Conservation (phyloP, 1,140 invertebrate genomes). For the Dendroctonus ponderosae region DNA sequence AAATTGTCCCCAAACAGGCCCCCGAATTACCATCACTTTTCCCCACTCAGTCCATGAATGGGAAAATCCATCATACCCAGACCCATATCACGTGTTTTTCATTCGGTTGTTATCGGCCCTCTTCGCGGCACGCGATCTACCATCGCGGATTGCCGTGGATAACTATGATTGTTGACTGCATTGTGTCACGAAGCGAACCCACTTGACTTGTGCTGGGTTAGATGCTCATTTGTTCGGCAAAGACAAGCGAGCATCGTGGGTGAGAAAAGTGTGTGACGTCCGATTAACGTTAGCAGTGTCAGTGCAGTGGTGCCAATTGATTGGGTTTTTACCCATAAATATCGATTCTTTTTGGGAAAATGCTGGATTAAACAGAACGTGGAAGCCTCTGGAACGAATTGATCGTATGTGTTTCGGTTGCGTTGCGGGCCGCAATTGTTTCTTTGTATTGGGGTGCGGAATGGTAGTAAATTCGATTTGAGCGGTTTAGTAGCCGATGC, state of each 20-base stretch:
- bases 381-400: slow-evolving; percentile 7
- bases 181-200: slow-evolving; percentile 9
- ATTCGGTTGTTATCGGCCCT: slow-evolving; percentile 12
- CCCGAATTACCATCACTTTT: background rate
- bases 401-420: slow-evolving; percentile 23
- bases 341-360: slow-evolving; percentile 29
- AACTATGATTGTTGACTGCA: slow-evolving; percentile 27
- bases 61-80: background rate
- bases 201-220: slow-evolving; percentile 1
- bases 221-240: slow-evolving; percentile 17
- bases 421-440: background rate
- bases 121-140: slow-evolving; percentile 20
- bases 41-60: background rate
- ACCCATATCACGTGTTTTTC: slow-evolving; percentile 11
- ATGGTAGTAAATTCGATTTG: background rate
- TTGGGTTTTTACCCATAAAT: background rate
- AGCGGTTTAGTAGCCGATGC: too few relatives aligned
- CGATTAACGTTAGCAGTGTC: background rate
- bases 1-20: background rate
- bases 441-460: background rate
- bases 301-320: background rate
- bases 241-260: background rate
- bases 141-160: background rate
- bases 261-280: slow-evolving; percentile 17
- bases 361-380: slow-evolving; percentile 18